Conservation (phyloP, 2,113 vertebrate species). For the Rissa tridactyla region DNA sequence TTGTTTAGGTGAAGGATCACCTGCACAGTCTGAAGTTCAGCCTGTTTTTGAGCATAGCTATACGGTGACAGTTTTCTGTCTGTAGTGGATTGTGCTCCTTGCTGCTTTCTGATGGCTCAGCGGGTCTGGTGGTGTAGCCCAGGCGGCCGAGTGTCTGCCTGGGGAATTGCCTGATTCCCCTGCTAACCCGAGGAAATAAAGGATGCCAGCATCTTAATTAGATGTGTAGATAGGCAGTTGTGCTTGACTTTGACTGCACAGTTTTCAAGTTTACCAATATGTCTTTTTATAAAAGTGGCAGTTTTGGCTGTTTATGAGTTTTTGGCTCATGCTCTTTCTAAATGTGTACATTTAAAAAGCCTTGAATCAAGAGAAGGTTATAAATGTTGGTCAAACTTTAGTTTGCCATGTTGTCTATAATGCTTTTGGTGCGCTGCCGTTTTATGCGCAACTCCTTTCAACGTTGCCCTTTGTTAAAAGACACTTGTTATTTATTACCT, state of each 20-base stretch:
- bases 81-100: no score
- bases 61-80: fast-evolving
- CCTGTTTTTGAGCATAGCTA: background rate
- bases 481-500: background rate
- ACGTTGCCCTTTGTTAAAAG: background rate
- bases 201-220: background rate
- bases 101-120: background rate
- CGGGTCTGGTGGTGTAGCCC: fast-evolving
- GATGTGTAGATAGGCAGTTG: background rate
- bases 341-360: background rate
- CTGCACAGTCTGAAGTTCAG: background rate
- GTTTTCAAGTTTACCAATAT: background rate
- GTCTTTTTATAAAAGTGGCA: background rate
- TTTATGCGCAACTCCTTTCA: background rate
- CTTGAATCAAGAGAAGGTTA: background rate
- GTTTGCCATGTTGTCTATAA: background rate
- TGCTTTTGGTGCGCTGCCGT: background rate
- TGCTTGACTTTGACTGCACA: background rate
- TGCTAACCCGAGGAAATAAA: background rate
- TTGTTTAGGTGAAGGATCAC: background rate
- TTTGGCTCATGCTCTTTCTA: background rate
- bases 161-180: fast-evolving
- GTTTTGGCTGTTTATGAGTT: background rate
- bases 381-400: background rate
- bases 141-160: background rate